A percentile compares a stretch with the other conserved stretches of the same genome.
Conservation (phyloP, 2,888 invertebrate genomes). For the Chymomyza procnemis region DNA sequence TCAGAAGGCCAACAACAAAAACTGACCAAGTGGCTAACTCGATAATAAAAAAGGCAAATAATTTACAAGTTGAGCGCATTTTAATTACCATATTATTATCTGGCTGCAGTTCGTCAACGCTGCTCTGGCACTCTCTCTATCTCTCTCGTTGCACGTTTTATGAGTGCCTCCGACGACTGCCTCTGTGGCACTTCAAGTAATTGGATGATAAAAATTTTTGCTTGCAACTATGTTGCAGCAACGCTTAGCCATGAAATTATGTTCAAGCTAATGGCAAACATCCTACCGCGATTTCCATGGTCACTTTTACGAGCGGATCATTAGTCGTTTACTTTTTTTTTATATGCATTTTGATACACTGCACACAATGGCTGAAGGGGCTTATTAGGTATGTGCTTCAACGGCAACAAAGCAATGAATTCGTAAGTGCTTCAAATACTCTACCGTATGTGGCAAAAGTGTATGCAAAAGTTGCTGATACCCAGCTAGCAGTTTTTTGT, state of each 20-base stretch:
- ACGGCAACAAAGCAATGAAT: no score
- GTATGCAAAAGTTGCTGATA: no score
- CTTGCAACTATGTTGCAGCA: conserved; percentile 16
- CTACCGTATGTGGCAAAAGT: no score
- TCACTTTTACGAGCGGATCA: conserved; percentile 38
- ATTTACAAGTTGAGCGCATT: conserved; percentile 26
- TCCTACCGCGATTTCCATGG: conserved; percentile 19
- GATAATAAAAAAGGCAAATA: conserved; percentile 57
- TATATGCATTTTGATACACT: not conserved
- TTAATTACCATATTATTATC: conserved; percentile 58
- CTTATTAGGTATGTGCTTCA: no score
- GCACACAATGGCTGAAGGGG: no score
- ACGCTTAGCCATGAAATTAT: conserved; percentile 14
- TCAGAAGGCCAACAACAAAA: not conserved
- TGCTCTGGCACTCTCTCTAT: not conserved
- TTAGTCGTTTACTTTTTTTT: conserved; percentile 25
- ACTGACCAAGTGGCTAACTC: conserved; percentile 35
- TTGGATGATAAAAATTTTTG: not conserved
- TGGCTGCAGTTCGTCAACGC: not conserved
- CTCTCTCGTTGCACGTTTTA: conserved; percentile 8
- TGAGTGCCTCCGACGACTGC: not conserved
- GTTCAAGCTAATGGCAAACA: conserved; percentile 26
- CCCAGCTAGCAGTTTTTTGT: no score
- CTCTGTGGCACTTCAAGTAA: conserved; percentile 33
- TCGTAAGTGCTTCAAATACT: no score